These are phyloP conservation scores for Helicolenus hilgendorfi DNA, from an alignment of 2,797 vertebrate species.

Conservation along the genomic window DNA sequence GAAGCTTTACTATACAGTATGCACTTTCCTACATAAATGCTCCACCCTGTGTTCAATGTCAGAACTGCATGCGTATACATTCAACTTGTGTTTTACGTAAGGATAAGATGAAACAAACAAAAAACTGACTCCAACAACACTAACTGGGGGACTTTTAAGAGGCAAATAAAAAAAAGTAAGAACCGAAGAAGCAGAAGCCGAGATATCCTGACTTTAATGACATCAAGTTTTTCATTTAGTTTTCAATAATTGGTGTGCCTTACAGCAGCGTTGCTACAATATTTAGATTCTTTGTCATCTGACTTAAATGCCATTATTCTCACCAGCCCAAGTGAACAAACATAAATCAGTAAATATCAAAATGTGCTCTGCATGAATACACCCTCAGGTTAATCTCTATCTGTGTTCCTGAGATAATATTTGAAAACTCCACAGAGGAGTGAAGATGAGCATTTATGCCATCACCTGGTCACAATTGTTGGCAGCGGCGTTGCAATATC, in stretches of 20 bases:
- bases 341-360: not conserved
- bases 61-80: not conserved
- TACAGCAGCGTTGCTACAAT: not conserved
- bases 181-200: not conserved
- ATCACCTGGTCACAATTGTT: constrained; percentile 9
- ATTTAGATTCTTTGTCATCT: not conserved
- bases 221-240: not conserved
- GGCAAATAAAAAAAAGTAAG: not conserved
- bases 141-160: not conserved
- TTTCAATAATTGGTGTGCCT: not conserved
- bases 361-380: not conserved
- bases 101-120: not conserved
- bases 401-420: not conserved
- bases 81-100: not conserved
- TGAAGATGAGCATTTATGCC: not conserved
- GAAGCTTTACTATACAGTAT: too few species aligned
- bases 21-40: too few species aligned
- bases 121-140: not conserved
- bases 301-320: not conserved
- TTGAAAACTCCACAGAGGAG: not conserved
- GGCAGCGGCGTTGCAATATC: constrained; percentile 44
- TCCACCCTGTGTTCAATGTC: not conserved
- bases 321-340: not conserved
- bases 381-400: not conserved
- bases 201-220: not conserved